phyloP scores from a whole-genome alignment of 2,113 vertebrate genomes.

The Oenanthe oenanthe region DNA sequence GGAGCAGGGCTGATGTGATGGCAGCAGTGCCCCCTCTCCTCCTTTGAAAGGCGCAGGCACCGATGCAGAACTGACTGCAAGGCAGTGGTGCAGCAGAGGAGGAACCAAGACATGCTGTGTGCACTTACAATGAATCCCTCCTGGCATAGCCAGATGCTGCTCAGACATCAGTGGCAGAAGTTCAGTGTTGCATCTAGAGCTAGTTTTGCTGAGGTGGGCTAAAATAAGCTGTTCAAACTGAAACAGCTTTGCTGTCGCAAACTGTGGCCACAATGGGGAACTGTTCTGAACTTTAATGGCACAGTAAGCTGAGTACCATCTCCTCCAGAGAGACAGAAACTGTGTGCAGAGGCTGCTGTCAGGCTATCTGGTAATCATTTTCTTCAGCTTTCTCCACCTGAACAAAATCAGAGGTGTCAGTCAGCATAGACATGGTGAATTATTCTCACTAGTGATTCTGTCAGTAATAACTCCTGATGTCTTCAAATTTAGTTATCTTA shows the following conservation, averaged over 20 bases:
- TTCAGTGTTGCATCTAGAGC: not conserved
- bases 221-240: not conserved
- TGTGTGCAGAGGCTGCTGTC: fast-evolving
- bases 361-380: not conserved
- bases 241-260: not conserved
- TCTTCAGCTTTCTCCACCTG: not conserved
- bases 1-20: not conserved
- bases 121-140: not conserved
- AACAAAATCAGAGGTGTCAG: not conserved
- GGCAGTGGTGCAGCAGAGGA: not conserved
- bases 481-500: not conserved
- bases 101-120: fast-evolving
- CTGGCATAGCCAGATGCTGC: not conserved
- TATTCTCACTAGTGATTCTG: not conserved
- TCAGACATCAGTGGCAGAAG: not conserved
- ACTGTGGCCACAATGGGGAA: not conserved
- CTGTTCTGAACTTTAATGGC: not conserved
- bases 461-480: not conserved
- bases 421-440: not conserved
- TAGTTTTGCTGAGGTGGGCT: not conserved
- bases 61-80: not conserved
- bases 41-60: not conserved
- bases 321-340: not conserved
- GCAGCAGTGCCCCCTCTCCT: not conserved
- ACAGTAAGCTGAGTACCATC: not conserved